phyloP scores from a whole-genome alignment of 2,888 invertebrate species.

The Tachina fera region DNA sequence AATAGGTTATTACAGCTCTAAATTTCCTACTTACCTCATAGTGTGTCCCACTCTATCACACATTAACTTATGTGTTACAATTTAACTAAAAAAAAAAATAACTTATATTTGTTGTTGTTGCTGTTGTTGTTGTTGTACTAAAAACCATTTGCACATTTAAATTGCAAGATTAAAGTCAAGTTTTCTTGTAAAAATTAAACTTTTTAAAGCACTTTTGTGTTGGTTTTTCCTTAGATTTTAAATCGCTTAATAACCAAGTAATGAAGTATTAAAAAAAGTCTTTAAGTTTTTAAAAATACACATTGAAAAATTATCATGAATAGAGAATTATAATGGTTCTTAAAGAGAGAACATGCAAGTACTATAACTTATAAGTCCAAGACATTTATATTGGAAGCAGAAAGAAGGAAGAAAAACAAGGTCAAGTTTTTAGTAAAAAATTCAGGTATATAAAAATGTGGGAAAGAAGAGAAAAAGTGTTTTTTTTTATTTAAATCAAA shows the following conservation, averaged over 20 bases:
- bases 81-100: background rate
- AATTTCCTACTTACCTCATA: conserved; percentile 28
- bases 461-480: no score
- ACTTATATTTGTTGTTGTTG: background rate
- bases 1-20: background rate
- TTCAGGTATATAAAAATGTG: no score
- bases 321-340: background rate
- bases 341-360: background rate
- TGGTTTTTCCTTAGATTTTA: background rate
- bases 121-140: conserved; percentile 34
- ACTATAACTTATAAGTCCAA: background rate
- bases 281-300: conserved; percentile 35
- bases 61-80: background rate
- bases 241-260: conserved; percentile 51
- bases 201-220: conserved; percentile 8
- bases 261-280: conserved; percentile 62
- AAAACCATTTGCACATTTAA: conserved; percentile 56
- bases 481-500: no score
- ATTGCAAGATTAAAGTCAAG: conserved; percentile 59
- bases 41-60: background rate
- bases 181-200: conserved; percentile 19
- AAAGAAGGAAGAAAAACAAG: background rate
- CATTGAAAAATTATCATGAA: conserved; percentile 49
- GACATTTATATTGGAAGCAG: no score
- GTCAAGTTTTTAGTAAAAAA: background rate